Evolutionary conservation across 2,888 invertebrate genomes (phyloP), one percentile per base, ranked within the genome.

Genomic region (Drosophila nigritarsus): DNA sequence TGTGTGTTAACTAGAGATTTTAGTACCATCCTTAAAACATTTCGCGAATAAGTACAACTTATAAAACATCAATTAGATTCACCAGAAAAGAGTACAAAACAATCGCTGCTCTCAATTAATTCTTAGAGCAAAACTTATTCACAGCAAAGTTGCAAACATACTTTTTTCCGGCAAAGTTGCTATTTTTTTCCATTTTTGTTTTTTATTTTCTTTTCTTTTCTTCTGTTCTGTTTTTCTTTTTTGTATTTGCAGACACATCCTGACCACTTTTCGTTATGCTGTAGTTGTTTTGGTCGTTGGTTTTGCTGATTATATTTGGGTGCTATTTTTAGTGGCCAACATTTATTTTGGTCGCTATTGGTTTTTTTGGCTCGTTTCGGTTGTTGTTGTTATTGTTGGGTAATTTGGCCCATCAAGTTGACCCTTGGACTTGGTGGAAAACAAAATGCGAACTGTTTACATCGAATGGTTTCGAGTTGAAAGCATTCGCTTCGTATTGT

Each of bases 261-360:
- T 65, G 68, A 59, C 72, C 60, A 65, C 71, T 50, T 64, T 81
- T 59, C 70, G 62, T 61, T 69, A 38, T 55, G 42, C 40, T n/a
- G 59, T 73, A 80, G 73, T 81, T 66, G 65, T 66, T 74, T 74
- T 71, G 70, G 60, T 68, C 50, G 63, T 66, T 78, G 72, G 54
- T 65, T 68, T 75, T 65, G 69, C 42, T 72, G 76, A 78, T 74
- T 71, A 72, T 75, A 62, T 45, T 42, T 61, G 65, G 65, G 61
- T 48, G 71, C 89, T 87, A 90, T 89, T 90, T 90, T 82, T 87
- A 82, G 78, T 65, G 54, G 74, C 27, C 49, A 40, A 64, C 78
- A 76, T 90, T 81, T 89, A 90, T 87, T 90, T 89, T 78, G 76
- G 82, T 87, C 72, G 58, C 65, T 24, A 15, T 27, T 54, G 18